phyloP scores from a whole-genome alignment of 2,888 invertebrate genomes.

The Apomyelois bistriatella region DNA sequence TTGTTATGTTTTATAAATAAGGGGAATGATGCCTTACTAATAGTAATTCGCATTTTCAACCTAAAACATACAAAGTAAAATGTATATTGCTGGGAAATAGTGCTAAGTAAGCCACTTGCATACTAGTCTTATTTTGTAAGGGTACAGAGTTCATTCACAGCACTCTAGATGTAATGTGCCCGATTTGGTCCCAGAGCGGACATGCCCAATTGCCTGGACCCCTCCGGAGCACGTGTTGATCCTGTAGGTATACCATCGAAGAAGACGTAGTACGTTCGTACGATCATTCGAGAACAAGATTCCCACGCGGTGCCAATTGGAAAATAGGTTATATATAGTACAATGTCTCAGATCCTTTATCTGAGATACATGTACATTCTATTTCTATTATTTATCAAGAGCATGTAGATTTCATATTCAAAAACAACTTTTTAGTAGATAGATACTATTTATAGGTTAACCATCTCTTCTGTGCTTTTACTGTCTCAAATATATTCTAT shows the following conservation, averaged over 20 bases:
- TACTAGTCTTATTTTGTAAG: background rate
- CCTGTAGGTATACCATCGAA: background rate
- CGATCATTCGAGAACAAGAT: constrained; percentile 3
- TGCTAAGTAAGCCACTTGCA: background rate
- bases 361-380: background rate
- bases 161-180: constrained; percentile 1
- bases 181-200: constrained; percentile 47
- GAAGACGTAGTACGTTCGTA: constrained; percentile 9
- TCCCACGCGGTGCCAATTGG: constrained; percentile 9
- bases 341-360: background rate
- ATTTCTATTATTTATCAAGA: no score
- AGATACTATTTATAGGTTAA: no score
- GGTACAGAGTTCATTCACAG: constrained; percentile 12
- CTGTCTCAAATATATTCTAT: no score
- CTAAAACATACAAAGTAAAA: no score
- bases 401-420: no score
- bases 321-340: background rate
- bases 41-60: no score
- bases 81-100: no score
- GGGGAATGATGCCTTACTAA: no score
- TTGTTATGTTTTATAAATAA: no score
- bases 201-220: constrained; percentile 61
- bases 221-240: constrained; percentile 41
- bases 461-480: no score
- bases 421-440: no score